Conservation (phyloP, 2,888 invertebrate species). For the Diogma glabrata region DNA sequence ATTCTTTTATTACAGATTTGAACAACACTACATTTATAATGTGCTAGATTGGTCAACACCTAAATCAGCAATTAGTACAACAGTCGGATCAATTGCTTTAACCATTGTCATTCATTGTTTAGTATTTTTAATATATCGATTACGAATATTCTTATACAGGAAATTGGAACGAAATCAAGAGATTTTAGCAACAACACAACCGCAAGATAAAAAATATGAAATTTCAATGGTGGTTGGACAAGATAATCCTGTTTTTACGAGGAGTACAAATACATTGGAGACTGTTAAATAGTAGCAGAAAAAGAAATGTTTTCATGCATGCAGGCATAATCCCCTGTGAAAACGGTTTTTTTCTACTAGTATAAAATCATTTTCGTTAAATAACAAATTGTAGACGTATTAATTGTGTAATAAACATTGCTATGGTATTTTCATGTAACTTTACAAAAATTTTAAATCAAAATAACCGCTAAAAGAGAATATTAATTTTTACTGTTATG, state of each 20-base stretch:
- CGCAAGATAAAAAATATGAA: conserved; percentile 21
- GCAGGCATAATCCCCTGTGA: too few species aligned
- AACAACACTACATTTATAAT: conserved; percentile 56
- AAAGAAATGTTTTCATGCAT: too few species aligned
- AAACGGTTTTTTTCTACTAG: too few species aligned
- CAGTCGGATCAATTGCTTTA: conserved; percentile 28
- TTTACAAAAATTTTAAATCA: too few species aligned
- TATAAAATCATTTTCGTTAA: too few species aligned
- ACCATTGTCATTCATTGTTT: conserved; percentile 28
- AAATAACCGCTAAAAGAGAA: too few species aligned
- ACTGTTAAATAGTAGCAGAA: too few species aligned
- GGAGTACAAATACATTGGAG: conserved; percentile 16
- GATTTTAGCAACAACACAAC: conserved; percentile 25
- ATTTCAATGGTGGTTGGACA: conserved; percentile 35
- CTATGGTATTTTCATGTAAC: too few species aligned
- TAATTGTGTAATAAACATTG: too few species aligned
- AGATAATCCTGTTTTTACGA: conserved; percentile 28
- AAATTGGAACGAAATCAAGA: conserved; percentile 24
- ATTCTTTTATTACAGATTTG: conserved; percentile 35
- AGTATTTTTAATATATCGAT: conserved; percentile 31
- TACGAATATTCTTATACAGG: conserved; percentile 28
- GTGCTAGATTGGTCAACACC: conserved; percentile 66
- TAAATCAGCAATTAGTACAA: conserved; percentile 28
- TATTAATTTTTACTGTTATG: too few species aligned
- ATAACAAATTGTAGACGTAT: too few species aligned